Percentiles rank a stretch among this genome's conserved stretches.
phyloP scores from a whole-genome alignment of 2,113 vertebrate species.

The Oplegnathus fasciatus region DNA sequence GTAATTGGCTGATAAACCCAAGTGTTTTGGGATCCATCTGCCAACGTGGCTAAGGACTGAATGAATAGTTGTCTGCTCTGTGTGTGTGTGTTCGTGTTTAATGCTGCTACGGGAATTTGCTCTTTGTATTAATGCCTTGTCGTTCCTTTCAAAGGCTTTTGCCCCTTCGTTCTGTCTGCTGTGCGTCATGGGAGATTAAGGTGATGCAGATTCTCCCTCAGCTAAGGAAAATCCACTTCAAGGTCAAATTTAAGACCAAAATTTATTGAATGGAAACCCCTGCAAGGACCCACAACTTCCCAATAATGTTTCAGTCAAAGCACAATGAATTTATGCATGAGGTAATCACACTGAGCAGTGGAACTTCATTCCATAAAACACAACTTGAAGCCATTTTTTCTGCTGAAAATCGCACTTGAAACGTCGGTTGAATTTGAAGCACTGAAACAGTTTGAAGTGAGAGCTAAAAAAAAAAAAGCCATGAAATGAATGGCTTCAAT shows the following conservation, averaged over 20 bases:
- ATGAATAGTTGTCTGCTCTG: slow-evolving; percentile 13
- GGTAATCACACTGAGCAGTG: background rate
- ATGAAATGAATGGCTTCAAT: background rate
- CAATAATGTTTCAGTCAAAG: background rate
- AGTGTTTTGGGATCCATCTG: slow-evolving; percentile 53
- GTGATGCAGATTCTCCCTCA: slow-evolving; percentile 18
- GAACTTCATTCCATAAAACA: background rate
- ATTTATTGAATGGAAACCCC: background rate
- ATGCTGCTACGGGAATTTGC: background rate
- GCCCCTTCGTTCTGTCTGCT: slow-evolving; percentile 20
- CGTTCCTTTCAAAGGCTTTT: slow-evolving; percentile 30
- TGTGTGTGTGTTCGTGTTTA: slow-evolving; percentile 12
- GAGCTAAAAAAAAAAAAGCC: background rate
- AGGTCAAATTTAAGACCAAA: slow-evolving; percentile 25
- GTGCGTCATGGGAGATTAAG: slow-evolving; percentile 42
- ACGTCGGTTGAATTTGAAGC: background rate
- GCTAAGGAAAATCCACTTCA: slow-evolving; percentile 33
- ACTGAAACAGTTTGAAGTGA: background rate
- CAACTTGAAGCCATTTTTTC: background rate
- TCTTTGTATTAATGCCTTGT: slow-evolving; percentile 30
- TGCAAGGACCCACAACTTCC: background rate
- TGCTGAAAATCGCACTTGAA: background rate
- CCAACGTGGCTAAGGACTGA: slow-evolving; percentile 29
- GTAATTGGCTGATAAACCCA: slow-evolving; percentile 39
- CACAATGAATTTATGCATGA: slow-evolving; percentile 38